Percentiles rank a stretch among this genome's conserved stretches.
Conservation (phyloP, 2,888 invertebrate species). For the Tenthredo distinguenda region DNA sequence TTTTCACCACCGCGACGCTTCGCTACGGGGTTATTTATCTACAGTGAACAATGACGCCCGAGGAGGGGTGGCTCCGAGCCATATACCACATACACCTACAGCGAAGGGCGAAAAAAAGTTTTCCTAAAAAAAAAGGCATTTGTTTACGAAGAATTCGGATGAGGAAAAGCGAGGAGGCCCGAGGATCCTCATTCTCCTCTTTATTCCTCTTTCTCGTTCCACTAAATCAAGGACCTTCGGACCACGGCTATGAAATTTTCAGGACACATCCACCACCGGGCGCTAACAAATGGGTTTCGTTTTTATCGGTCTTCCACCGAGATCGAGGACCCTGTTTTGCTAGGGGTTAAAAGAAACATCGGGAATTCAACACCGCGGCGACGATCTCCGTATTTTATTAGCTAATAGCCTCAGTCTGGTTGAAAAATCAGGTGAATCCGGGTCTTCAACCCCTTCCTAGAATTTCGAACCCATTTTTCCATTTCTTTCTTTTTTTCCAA, state of each 20-base stretch:
- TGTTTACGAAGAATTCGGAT: constrained; percentile 33
- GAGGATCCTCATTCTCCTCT: not conserved
- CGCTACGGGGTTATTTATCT: not conserved
- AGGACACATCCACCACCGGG: constrained; percentile 11
- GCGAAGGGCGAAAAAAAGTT: not conserved
- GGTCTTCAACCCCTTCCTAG: not conserved
- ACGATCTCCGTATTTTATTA: constrained; percentile 15
- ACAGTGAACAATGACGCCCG: not conserved
- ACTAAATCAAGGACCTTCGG: constrained; percentile 44
- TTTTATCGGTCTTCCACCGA: constrained; percentile 46
- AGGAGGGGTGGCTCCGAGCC: not conserved
- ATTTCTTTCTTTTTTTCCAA: not conserved
- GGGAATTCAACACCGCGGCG: not conserved
- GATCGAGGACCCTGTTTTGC: constrained; percentile 48
- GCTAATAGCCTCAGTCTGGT: not conserved
- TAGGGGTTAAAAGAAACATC: constrained; percentile 44
- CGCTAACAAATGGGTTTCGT: constrained; percentile 50
- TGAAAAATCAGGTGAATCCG: not conserved
- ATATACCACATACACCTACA: not conserved
- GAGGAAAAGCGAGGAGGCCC: not conserved
- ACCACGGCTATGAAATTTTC: constrained; percentile 53
- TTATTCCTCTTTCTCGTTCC: not conserved
- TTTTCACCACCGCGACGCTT: not conserved
- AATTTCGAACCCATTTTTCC: not conserved
- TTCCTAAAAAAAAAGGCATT: not conserved